These are phyloP conservation scores for Fragum whitleyi DNA, from an alignment of 2,888 invertebrate genomes.

Conservation along the genomic window DNA sequence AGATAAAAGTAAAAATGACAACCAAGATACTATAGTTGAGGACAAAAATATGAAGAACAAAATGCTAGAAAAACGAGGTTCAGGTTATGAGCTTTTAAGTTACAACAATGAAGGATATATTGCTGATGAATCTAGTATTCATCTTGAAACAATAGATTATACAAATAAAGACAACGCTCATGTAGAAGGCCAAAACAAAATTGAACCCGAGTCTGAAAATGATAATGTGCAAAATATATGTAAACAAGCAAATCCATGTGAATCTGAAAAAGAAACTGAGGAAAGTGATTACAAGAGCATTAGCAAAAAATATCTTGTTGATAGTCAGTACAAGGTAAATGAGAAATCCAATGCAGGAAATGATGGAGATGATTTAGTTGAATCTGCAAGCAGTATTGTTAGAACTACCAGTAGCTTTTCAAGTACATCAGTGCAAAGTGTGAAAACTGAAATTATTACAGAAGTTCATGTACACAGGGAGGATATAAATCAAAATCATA, in stretches of 20 bases:
- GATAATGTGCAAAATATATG: no score
- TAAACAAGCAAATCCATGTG: background rate
- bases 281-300: background rate
- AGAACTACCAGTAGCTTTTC: conserved; percentile 17
- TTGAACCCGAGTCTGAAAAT: no score
- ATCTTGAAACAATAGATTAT: background rate
- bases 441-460: conserved; percentile 35
- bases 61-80: background rate
- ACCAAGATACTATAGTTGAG: background rate
- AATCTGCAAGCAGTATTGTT: background rate
- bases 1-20: background rate
- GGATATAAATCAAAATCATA: conserved; percentile 18
- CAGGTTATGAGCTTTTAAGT: conserved; percentile 26
- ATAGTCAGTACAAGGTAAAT: background rate
- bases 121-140: background rate
- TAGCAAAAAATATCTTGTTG: background rate
- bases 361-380: background rate
- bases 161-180: background rate
- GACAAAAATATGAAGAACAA: background rate
- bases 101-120: conserved; percentile 34
- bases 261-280: background rate
- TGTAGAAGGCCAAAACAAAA: no score
- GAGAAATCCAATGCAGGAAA: background rate
- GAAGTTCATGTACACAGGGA: conserved; percentile 45
- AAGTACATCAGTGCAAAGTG: conserved; percentile 9